Conservation (phyloP, 2,113 vertebrate genomes). For the Cricetomys ansorgei region DNA sequence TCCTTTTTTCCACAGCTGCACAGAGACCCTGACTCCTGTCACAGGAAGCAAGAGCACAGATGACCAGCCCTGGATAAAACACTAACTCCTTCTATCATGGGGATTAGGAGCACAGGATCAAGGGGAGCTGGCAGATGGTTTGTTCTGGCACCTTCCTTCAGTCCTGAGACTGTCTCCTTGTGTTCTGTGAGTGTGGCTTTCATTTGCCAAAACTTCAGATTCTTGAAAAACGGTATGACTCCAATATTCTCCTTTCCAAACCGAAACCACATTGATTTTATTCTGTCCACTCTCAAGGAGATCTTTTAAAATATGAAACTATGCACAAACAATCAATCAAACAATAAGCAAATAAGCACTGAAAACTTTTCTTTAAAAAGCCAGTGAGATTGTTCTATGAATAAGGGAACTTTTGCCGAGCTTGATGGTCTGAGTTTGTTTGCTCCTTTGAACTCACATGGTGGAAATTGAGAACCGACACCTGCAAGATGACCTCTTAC, state of each 20-base stretch:
- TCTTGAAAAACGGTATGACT: background rate
- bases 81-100: background rate
- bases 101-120: background rate
- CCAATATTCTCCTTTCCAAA: constrained; percentile 13
- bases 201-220: constrained; percentile 35
- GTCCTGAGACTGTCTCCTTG: constrained; percentile 28
- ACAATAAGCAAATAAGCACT: background rate
- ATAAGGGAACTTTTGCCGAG: background rate
- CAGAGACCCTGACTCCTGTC: too few species aligned
- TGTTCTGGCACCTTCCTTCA: background rate
- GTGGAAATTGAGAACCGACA: background rate
- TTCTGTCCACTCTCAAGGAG: background rate
- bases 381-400: background rate
- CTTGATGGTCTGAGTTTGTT: background rate
- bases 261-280: background rate
- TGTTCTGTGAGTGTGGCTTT: constrained; percentile 27
- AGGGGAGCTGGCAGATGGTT: constrained; percentile 54
- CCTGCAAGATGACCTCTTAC: background rate
- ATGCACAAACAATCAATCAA: too few species aligned
- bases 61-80: background rate
- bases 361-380: background rate
- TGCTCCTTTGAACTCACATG: too few species aligned
- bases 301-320: background rate
- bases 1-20: background rate
- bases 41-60: background rate